Base-by-base conservation (phyloP, 2,797 vertebrate species). In the Gambusia yucatana region DNA sequence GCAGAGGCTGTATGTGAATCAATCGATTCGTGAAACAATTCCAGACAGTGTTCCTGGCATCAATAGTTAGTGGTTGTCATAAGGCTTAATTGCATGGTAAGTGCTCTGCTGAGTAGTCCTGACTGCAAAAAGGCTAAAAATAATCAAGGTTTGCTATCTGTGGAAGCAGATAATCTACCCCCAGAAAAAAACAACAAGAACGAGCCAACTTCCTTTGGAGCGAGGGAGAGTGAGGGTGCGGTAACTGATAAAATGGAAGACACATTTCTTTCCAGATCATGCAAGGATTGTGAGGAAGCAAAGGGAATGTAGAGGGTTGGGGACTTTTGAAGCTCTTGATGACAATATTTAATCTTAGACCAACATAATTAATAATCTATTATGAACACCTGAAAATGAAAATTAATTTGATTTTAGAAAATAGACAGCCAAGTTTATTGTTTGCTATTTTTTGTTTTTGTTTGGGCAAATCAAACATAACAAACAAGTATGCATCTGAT, bases 121-220 rank as follows among this genome's bases (percentile, higher is more conserved):
- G 46, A 85, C 80, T 30, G 3, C 39, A 69, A 25, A 69, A 73
- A 67, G 83, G 84, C 4, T 28, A 81, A 86, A 91, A 84, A 92
- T 88, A 91, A 95, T 93, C 91, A 88, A 7, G 71, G 84, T 47
- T 79, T 81, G 85, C 86, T 89, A 95, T 96, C 95, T 92, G 85
- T 72, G 71, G 86, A 80, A 80, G 91, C 93, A 82, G 76, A 92
- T 90, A 93, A 94, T 91, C 85, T 85, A 85, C 88, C 86, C 89
- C 85, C 86, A 73, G 87, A 93, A 94, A 96, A 95, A 90, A 96
- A 94, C 93, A 95, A 93, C 90, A 91, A 91, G 87, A 91, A 82
- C 84, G 86, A 82, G 84, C 76, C 86, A 70, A 93, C 93, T 95
- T 96, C 94, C 95, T 94, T 88, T 91, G 79, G 85, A 80, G 83